Conservation (phyloP, 2,113 vertebrate genomes). For the Grus americana region DNA sequence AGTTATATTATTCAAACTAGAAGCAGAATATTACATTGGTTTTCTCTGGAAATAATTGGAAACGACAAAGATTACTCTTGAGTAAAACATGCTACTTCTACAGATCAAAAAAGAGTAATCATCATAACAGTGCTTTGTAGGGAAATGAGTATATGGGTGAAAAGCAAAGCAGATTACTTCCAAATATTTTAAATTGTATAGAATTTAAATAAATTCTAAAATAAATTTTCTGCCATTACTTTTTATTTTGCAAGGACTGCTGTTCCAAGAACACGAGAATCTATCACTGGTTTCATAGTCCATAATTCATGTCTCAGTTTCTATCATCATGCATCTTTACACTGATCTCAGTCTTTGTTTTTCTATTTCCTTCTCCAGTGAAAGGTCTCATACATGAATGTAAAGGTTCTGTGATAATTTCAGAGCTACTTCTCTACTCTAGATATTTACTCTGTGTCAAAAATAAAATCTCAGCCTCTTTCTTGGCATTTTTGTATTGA, state of each 20-base stretch:
- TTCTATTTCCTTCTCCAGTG: background rate
- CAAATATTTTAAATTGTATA: fast-evolving
- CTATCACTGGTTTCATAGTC: background rate
- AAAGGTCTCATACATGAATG: background rate
- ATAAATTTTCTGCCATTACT: background rate
- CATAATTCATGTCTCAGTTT: background rate
- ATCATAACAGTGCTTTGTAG: background rate
- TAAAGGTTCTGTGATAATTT: background rate
- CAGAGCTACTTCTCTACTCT: background rate
- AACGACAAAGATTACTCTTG: background rate
- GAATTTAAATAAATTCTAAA: background rate
- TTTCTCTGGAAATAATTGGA: background rate
- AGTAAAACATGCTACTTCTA: background rate
- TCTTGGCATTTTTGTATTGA: background rate
- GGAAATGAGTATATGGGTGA: background rate
- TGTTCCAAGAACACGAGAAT: background rate
- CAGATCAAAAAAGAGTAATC: background rate
- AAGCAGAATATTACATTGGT: background rate
- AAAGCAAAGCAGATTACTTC: background rate
- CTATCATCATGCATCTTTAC: background rate
- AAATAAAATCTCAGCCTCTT: background rate
- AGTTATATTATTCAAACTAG: background rate
- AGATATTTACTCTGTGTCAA: background rate
- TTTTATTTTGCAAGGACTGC: background rate
- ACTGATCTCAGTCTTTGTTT: background rate